A percentile compares a stretch with the other conserved stretches of the same genome.
phyloP scores from a whole-genome alignment of 2,797 vertebrate species.

The Uromys caudimaculatus region DNA sequence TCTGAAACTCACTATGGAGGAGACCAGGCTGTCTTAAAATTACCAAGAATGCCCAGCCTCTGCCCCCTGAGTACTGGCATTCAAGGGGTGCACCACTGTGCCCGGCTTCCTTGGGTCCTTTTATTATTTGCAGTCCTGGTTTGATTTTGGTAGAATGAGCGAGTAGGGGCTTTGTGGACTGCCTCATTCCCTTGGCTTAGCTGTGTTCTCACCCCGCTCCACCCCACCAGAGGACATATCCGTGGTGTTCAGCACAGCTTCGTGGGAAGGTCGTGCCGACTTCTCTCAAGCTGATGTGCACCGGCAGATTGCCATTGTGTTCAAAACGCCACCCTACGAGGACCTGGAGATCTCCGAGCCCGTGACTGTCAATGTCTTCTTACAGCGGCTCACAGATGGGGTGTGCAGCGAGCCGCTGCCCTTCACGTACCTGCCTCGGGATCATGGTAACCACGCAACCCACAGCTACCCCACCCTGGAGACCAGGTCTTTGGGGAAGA shows the following conservation, averaged over 20 bases:
- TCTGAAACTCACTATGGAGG: neutral
- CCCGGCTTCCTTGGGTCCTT: neutral
- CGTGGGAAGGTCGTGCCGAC: slow-evolving; percentile 94
- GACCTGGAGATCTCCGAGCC: slow-evolving; percentile 92
- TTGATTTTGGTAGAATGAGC: neutral
- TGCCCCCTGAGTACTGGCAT: neutral
- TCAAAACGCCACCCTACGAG: slow-evolving; percentile 93
- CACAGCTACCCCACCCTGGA: fast-evolving
- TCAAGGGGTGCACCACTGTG: neutral
- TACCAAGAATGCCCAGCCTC: neutral
- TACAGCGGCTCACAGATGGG: slow-evolving; percentile 93
- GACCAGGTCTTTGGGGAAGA: neutral
- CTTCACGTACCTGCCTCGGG: slow-evolving; percentile 92
- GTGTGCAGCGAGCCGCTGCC: slow-evolving; percentile 93
- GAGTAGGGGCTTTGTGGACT: neutral
- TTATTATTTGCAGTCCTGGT: neutral
- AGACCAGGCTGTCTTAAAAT: neutral
- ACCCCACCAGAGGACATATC: slow-evolving; percentile 92
- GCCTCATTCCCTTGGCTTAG: fast-evolving
- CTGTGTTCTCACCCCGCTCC: neutral
- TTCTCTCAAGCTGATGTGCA: slow-evolving; percentile 97
- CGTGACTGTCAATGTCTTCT: slow-evolving; percentile 89
- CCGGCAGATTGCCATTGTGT: slow-evolving; percentile 96
- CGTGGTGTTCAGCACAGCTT: slow-evolving; percentile 91
- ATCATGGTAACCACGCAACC: slow-evolving; percentile 87